Conservation (phyloP, 2,113 vertebrate species). For the Sander lucioperca region DNA sequence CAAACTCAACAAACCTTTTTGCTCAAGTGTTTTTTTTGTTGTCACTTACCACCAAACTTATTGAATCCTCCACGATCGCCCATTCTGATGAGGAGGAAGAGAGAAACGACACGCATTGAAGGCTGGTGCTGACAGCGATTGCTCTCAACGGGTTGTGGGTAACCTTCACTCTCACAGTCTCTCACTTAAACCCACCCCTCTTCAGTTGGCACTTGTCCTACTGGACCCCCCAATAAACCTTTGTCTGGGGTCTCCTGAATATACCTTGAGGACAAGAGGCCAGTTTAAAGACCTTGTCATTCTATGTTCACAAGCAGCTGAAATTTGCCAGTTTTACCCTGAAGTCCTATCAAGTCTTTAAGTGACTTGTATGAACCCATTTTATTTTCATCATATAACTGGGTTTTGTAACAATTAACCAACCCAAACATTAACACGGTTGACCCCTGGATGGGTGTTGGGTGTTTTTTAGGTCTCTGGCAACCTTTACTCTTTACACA, state of each 20-base stretch:
- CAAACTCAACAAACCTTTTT: constrained; percentile 81
- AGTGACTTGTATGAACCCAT: constrained; percentile 19
- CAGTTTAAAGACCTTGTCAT: constrained; percentile 53
- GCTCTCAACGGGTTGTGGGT: constrained; percentile 68
- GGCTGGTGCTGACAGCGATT: constrained; percentile 78
- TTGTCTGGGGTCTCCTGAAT: constrained; percentile 2
- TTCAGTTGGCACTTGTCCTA: constrained; percentile 23
- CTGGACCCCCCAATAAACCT: constrained; percentile 20
- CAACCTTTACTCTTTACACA: constrained; percentile 17
- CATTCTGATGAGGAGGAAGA: constrained; percentile 96
- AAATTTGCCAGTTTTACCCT: constrained; percentile 24
- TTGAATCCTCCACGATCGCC: constrained; percentile 97
- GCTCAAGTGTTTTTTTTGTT: constrained; percentile 82
- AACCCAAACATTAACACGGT: constrained; percentile 39
- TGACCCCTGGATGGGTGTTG: constrained; percentile 18
- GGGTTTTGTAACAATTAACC: constrained; percentile 35
- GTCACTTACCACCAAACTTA: constrained; percentile 99
- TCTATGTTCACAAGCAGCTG: constrained; percentile 5
- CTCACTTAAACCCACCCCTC: constrained; percentile 50
- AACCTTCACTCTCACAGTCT: constrained; percentile 61
- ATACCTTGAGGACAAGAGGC: constrained; percentile 43
- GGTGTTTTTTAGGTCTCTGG: constrained; percentile 28
- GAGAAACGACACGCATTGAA: constrained; percentile 92
- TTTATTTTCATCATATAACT: constrained; percentile 8
- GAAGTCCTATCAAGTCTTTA: constrained; percentile 20